phyloP scores from a whole-genome alignment of 1,140 invertebrate genomes.

The Luehdorfia chinensis region DNA sequence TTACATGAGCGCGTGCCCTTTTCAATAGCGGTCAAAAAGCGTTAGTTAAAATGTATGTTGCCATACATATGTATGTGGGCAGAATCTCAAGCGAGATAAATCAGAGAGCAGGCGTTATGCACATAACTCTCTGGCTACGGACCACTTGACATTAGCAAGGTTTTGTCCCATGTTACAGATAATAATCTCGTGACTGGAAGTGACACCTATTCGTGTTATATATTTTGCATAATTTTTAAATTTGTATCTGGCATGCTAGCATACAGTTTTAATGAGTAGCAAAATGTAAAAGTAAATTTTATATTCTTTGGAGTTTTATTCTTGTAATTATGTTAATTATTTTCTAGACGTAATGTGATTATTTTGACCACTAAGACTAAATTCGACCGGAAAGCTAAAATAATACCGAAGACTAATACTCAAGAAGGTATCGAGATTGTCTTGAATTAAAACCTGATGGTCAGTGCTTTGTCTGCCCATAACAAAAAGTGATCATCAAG shows the following conservation, averaged over 20 bases:
- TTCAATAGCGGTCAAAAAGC: conserved; percentile 35
- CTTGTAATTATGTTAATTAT: no score
- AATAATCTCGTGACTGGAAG: conserved; percentile 25
- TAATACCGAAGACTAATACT: no score
- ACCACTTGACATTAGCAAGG: conserved; percentile 62
- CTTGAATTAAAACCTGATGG: no score
- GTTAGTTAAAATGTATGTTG: conserved; percentile 39
- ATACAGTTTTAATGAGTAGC: background rate
- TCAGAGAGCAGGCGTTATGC: conserved; percentile 55
- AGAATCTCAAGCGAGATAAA: conserved; percentile 45
- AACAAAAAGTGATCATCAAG: no score
- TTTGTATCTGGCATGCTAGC: background rate
- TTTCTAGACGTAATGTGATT: no score
- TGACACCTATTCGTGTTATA: conserved; percentile 10
- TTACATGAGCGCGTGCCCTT: conserved; percentile 22
- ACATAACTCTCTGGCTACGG: conserved; percentile 53
- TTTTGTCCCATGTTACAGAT: conserved; percentile 38
- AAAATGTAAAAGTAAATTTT: background rate
- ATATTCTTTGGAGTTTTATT: no score
- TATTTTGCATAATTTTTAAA: background rate
- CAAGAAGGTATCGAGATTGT: no score
- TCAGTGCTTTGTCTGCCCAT: no score
- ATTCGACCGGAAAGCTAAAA: no score
- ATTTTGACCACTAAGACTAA: no score
- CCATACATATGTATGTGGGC: conserved; percentile 49